These are phyloP conservation scores for Pipa parva DNA, from an alignment of 2,113 vertebrate species.

Conservation along the genomic window DNA sequence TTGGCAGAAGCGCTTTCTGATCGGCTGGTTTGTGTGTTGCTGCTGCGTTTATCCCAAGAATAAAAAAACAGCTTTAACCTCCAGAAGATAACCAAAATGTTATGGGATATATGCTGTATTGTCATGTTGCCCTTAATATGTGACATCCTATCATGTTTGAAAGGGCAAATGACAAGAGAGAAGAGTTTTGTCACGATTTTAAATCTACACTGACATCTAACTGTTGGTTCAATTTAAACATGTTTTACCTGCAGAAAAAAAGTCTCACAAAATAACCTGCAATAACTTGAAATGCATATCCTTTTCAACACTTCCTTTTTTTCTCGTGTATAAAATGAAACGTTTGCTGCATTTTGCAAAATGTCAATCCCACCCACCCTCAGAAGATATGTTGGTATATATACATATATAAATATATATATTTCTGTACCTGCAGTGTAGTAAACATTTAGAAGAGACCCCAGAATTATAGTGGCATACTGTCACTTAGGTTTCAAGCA, in stretches of 20 bases:
- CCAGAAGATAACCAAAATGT: conserved; percentile 83
- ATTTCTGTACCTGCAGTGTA: conserved; percentile 79
- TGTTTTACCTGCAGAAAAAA: conserved; percentile 78
- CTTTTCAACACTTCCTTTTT: conserved; percentile 73
- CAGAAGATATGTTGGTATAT: conserved; percentile 49
- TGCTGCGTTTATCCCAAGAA: conserved; percentile 83
- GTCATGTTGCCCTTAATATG: conserved; percentile 71
- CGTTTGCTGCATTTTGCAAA: conserved; percentile 81
- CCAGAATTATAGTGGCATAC: conserved; percentile 69
- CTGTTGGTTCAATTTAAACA: conserved; percentile 76
- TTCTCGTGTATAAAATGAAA: conserved; percentile 75
- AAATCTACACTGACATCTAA: conserved; percentile 72
- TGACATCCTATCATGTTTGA: conserved; percentile 67
- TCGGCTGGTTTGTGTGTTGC: conserved; percentile 82
- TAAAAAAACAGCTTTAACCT: conserved; percentile 75
- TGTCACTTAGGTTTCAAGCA: conserved; percentile 79
- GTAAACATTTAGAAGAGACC: conserved; percentile 72
- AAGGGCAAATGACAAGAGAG: conserved; percentile 69
- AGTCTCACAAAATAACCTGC: conserved; percentile 76
- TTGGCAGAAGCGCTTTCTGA: conserved; percentile 78
- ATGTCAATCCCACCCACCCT: conserved; percentile 59
- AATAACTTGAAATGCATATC: conserved; percentile 80
- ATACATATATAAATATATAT: conserved; percentile 70
- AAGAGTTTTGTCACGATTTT: conserved; percentile 78
- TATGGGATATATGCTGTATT: conserved; percentile 76